phyloP scores from a whole-genome alignment of 1,140 invertebrate species.

The Zaprionus vittiger region DNA sequence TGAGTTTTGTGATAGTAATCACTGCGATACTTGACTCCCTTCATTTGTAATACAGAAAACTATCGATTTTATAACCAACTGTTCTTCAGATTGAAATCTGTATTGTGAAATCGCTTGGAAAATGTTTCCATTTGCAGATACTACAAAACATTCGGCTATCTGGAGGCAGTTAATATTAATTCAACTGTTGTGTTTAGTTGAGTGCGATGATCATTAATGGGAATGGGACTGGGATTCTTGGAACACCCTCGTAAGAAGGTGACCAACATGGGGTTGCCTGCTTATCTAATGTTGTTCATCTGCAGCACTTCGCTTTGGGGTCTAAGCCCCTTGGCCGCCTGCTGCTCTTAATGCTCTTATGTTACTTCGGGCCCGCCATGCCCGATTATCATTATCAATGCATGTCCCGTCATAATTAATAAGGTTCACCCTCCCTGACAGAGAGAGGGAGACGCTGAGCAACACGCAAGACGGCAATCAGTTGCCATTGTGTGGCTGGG shows the following conservation, averaged over 20 bases:
- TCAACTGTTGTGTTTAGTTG: conserved; percentile 7
- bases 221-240: neutral
- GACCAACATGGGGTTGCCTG: neutral
- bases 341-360: conserved; percentile 27
- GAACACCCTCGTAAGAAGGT: conserved; percentile 29
- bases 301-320: conserved; percentile 33
- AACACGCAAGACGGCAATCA: conserved; percentile 74
- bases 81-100: neutral
- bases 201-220: neutral
- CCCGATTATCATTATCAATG: conserved; percentile 70
- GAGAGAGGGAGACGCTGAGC: conserved; percentile 1
- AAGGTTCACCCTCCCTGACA: conserved; percentile 59
- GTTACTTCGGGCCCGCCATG: conserved; percentile 23
- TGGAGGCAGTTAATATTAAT: neutral
- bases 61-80: neutral
- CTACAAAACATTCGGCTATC: neutral
- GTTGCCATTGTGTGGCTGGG: conserved; percentile 51
- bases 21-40: neutral
- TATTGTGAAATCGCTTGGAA: conserved; percentile 2
- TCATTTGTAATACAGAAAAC: neutral
- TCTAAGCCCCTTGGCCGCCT: conserved; percentile 14
- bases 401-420: conserved; percentile 81
- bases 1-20: too few species aligned
- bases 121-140: conserved; percentile 5
- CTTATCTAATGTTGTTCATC: conserved; percentile 64